Evolutionary conservation across 2,888 invertebrate species (phyloP), one percentile per base, ranked within the genome.

Genomic region (Cylindroiulus punctatus): DNA sequence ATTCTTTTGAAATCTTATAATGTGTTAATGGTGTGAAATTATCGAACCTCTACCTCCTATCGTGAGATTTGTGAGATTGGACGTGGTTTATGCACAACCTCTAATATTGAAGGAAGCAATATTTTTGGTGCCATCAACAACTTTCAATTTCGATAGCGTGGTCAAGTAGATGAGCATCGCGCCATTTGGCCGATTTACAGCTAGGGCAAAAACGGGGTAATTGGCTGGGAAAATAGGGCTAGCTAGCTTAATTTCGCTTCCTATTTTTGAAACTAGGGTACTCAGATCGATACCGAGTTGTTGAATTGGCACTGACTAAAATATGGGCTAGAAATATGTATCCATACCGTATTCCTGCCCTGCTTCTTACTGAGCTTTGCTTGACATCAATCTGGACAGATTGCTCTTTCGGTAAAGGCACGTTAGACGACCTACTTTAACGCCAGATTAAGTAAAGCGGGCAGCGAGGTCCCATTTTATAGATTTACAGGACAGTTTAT

Each of bases 371-470:
- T n/a, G n/a, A 26, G 22, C 65, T 26, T 22, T 65, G 76, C 76
- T 26, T 76, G 76, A 76, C 30, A 76, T 22, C 30, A 30, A 76
- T 76, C 76, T 26, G 10, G 76, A 26, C 76, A 30, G 76, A 30
- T 8, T 17, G 30, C 30, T 22, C 30, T 76, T 76, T 30, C 2
- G 26, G 30, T 76, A 76, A 76, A 30, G 30, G 17, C 3, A 22
- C 76, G 26, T 76, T 76, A 30, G 26, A 76, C 76, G 76, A 76
- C 76, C 76, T 76, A 76, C 76, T 76, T 76, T 76, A 76, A 76
- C 30, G 76, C 30, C 76, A 12, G 76, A 76, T 76, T 76, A 76
- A 76, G 26, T 22, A 22, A 65, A 30, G 10, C 65, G 65, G 76
- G 76, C 1, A 2, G 30, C 14, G 76, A 10, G 76, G 26, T 76